Base-by-base conservation (phyloP, 1,140 invertebrate species). In the Stenopsyche tienmushanensis region DNA sequence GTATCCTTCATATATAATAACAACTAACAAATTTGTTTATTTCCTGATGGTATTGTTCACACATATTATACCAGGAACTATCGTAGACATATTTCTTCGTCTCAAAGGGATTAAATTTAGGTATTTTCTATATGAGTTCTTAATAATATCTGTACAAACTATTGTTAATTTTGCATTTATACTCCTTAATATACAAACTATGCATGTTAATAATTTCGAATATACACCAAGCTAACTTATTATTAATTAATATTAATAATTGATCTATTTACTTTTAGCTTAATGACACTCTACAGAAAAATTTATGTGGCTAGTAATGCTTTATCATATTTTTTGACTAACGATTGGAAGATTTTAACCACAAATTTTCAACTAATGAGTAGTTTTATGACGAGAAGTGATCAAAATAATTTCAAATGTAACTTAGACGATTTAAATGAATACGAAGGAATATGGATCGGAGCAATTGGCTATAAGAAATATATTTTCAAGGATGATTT, bases 341-440 rank as follows among this genome's bases (percentile, higher is more conserved):
- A 34, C 7, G 25, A 63, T 15, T 67, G 65, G 65, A 34, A 62
- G 25, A 62, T 67, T 17, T 15, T 21, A 15, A 67, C 65, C 1
- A 29, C 21, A 15, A 67, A 67, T 49, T 67, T 21, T 20, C 23
- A 67, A 29, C 25, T 26, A 9, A 15, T 67, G 34, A 45, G 15
- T 9, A 25, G 24, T 8, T 66, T 63, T 21, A 9, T 67, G 25
- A 39, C 24, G 29, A 34, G 13, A 34, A 34, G 29, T 34, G 29
- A 34, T 34, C 5, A 34, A 13, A 13, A 34, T 7, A 13, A 7
- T 5, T 34, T 34, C 13, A 34, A 34, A 7, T 34, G 13, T 34
- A 13, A 34, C 29, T 34, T 34, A 13, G 29, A 34, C 5, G 29
- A 13, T 7, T 7, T 34, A 34, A 13, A 34, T 13, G 29, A 34